phyloP scores from a whole-genome alignment of 30 jellyfish, hydroid and myxozoan species.

The Rhopilema esculentum region DNA sequence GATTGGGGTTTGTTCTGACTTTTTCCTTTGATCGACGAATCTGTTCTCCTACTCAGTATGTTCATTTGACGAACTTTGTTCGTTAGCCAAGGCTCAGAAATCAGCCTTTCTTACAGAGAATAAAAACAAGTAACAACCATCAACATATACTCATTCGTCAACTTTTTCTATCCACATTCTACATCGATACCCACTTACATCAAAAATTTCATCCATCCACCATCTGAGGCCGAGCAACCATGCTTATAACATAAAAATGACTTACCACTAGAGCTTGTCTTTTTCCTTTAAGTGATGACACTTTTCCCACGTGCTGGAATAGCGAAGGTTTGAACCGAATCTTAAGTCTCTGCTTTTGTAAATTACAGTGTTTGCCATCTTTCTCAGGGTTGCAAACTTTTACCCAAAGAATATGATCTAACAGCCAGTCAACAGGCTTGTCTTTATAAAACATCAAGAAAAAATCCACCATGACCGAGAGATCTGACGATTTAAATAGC shows the following conservation, averaged over 20 bases:
- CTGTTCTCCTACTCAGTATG: no score
- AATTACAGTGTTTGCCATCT: slow-evolving; percentile 78
- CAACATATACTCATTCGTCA: no score
- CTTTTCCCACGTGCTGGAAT: slow-evolving; percentile 94
- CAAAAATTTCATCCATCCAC: no score
- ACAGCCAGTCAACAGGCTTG: slow-evolving; percentile 96
- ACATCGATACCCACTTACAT: no score
- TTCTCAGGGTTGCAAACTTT: slow-evolving; percentile 95
- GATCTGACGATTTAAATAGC: slow-evolving; percentile 76
- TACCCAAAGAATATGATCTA: slow-evolving; percentile 92
- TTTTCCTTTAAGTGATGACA: slow-evolving; percentile 91
- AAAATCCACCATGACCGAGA: slow-evolving; percentile 73
- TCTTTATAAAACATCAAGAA: slow-evolving; percentile 86
- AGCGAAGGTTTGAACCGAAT: slow-evolving; percentile 91
- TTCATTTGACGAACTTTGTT: no score
- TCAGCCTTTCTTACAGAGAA: no score
- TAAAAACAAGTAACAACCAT: no score
- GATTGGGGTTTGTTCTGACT: no score
- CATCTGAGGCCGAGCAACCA: no score
- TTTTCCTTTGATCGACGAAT: no score
- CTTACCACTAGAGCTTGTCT: slow-evolving; percentile 85
- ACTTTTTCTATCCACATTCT: no score
- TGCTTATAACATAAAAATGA: neutral
- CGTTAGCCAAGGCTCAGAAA: no score
- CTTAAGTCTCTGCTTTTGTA: slow-evolving; percentile 73